These are phyloP conservation scores for Chloropsis hardwickii DNA, from an alignment of 2,113 vertebrate species.

Conservation along the genomic window DNA sequence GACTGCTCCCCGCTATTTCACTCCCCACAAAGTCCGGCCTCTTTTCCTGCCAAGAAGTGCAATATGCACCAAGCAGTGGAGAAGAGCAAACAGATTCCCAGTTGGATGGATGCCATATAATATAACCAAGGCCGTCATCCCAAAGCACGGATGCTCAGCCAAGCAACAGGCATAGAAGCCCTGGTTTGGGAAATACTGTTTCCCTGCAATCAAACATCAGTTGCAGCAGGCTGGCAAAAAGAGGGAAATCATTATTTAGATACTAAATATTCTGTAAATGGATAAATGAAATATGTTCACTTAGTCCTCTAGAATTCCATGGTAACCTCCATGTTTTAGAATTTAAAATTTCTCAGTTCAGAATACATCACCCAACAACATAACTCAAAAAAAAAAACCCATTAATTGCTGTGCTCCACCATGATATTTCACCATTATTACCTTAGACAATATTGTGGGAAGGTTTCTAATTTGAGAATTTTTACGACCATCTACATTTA, in stretches of 20 bases:
- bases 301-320: background rate
- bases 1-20: background rate
- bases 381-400: background rate
- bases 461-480: rapidly evolving
- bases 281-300: background rate
- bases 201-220: background rate
- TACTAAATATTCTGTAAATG: background rate
- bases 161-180: background rate
- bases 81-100: background rate
- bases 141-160: background rate
- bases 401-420: background rate
- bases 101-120: background rate
- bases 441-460: background rate
- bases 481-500: background rate
- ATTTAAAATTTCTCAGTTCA: background rate
- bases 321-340: background rate
- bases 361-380: background rate
- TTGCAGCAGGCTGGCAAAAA: background rate
- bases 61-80: background rate
- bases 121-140: background rate
- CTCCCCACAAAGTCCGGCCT: background rate
- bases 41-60: background rate
- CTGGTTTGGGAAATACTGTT: background rate
- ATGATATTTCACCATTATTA: background rate
- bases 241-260: background rate